phyloP scores from a whole-genome alignment of 2,888 invertebrate genomes.

The Melikaiella ostensackeni region DNA sequence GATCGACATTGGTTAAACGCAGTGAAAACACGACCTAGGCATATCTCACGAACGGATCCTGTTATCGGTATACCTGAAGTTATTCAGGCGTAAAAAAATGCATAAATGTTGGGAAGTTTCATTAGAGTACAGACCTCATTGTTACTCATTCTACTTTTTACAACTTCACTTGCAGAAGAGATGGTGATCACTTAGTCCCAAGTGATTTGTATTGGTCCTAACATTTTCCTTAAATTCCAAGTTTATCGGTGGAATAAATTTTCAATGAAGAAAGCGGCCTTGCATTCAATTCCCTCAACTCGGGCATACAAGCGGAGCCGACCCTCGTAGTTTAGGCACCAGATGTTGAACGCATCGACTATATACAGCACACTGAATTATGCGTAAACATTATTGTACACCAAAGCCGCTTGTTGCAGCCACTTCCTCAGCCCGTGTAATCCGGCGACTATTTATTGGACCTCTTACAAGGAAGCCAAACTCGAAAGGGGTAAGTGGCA shows the following conservation, averaged over 20 bases:
- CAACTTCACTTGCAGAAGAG: background rate
- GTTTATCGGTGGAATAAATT: slow-evolving; percentile 12
- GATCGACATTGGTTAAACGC: too few relatives aligned
- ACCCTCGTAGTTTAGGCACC: slow-evolving; percentile 20
- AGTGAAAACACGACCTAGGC: too few relatives aligned
- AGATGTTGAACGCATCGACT: slow-evolving; percentile 25
- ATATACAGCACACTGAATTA: background rate
- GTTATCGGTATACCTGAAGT: too few relatives aligned
- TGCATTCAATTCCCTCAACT: slow-evolving; percentile 23
- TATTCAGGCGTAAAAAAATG: too few relatives aligned
- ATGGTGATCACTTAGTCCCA: background rate
- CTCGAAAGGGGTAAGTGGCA: background rate
- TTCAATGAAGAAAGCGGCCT: background rate
- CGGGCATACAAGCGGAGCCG: background rate
- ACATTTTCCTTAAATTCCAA: background rate
- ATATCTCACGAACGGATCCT: too few relatives aligned
- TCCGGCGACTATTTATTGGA: slow-evolving; percentile 31
- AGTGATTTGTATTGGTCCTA: background rate
- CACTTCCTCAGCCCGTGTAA: slow-evolving; percentile 26
- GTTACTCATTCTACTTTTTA: background rate
- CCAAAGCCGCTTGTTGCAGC: slow-evolving; percentile 28
- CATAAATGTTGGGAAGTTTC: too few relatives aligned
- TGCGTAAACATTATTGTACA: slow-evolving; percentile 38
- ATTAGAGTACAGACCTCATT: too few relatives aligned
- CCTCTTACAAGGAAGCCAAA: slow-evolving; percentile 4